phyloP scores from a whole-genome alignment of 2,888 invertebrate species.

The Vannuccia rotundouncinata region DNA sequence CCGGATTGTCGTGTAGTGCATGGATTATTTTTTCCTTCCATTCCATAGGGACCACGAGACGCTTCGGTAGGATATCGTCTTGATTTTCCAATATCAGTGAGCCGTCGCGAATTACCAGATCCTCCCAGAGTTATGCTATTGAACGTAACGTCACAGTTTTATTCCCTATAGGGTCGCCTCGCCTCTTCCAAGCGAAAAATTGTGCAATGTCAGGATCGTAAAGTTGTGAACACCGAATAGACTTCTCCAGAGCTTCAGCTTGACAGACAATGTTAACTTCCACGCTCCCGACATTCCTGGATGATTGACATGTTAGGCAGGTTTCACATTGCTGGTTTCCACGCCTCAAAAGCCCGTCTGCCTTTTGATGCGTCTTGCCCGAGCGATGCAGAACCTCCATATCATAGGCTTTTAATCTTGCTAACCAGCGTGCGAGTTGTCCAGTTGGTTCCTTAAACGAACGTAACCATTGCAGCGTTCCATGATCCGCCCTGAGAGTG shows the following conservation, averaged over 20 bases:
- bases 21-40: too few species aligned
- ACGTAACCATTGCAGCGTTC: slow-evolving; percentile 58
- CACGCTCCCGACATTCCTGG: too few species aligned
- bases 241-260: not conserved
- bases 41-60: too few species aligned
- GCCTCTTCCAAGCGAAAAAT: not conserved
- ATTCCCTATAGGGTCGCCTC: too few species aligned
- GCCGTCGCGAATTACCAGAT: too few species aligned
- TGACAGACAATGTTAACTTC: not conserved
- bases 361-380: slow-evolving; percentile 52
- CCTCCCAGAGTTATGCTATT: too few species aligned
- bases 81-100: too few species aligned
- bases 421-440: slow-evolving; percentile 57
- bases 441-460: slow-evolving; percentile 54
- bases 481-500: slow-evolving; percentile 56
- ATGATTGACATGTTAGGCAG: not conserved
- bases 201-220: not conserved
- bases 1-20: too few species aligned
- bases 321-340: not conserved
- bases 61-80: too few species aligned
- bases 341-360: slow-evolving; percentile 52
- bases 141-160: too few species aligned
- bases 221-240: not conserved
- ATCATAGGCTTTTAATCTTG: slow-evolving; percentile 53
- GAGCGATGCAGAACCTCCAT: slow-evolving; percentile 52